These are phyloP conservation scores for Pterobdella sp. DNA, from an alignment of 2,888 invertebrate genomes.

Conservation along the genomic window DNA sequence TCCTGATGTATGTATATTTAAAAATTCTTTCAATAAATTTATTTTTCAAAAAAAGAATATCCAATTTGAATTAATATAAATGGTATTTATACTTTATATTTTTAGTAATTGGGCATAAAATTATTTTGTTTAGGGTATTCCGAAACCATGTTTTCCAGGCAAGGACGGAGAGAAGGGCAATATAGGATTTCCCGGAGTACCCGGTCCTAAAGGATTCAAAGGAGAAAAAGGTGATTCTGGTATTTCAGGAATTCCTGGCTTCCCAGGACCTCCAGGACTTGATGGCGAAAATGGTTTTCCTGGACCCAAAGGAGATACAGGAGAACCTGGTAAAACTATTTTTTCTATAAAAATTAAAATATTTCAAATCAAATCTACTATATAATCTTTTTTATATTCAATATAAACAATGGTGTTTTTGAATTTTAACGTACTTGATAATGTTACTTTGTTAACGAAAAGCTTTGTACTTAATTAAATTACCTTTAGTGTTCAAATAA, in stretches of 20 bases:
- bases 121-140: not conserved
- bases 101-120: too few species aligned
- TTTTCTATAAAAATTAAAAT: not conserved
- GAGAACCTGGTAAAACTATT: slow-evolving; percentile 16
- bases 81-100: too few species aligned
- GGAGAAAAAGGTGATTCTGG: slow-evolving; percentile 40
- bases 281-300: slow-evolving; percentile 26
- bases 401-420: not conserved
- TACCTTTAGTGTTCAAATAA: not conserved
- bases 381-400: not conserved
- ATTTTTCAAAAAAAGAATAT: not conserved
- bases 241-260: slow-evolving; percentile 1
- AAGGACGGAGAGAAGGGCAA: slow-evolving; percentile 38
- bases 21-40: not conserved
- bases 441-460: too few species aligned
- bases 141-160: not conserved
- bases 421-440: too few species aligned
- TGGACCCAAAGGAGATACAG: slow-evolving; percentile 26
- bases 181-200: slow-evolving; percentile 53
- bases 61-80: not conserved
- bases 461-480: not conserved
- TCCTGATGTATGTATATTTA: not conserved
- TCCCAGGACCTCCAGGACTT: slow-evolving; percentile 26
- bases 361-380: not conserved
- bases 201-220: slow-evolving; percentile 34